phyloP scores from a whole-genome alignment of 2,797 vertebrate genomes.

The Cossypha dichroa region DNA sequence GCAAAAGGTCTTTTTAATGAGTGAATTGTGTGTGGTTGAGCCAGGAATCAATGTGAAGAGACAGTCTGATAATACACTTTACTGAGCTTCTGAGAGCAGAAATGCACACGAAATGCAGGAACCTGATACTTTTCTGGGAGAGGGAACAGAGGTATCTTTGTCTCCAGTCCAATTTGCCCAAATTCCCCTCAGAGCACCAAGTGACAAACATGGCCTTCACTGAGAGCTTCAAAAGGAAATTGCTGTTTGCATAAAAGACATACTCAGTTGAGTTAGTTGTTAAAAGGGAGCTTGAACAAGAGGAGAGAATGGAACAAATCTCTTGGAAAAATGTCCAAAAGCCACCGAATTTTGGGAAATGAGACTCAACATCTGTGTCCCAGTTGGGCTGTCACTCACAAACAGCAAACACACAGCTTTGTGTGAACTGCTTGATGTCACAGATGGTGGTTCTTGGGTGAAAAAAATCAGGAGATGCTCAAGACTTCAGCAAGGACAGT shows the following conservation, averaged over 20 bases:
- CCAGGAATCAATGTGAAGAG: background rate
- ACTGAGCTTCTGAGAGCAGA: background rate
- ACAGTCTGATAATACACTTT: background rate
- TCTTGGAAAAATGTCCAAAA: slow-evolving; percentile 3
- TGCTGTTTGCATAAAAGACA: background rate
- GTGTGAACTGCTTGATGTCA: background rate
- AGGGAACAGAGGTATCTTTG: background rate
- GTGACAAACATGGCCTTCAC: background rate
- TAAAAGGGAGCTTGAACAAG: background rate
- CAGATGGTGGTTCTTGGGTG: background rate
- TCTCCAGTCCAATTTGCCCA: background rate
- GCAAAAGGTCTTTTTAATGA: background rate
- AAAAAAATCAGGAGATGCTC: background rate
- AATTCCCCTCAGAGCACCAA: background rate
- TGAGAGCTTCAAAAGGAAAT: background rate
- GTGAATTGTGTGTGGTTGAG: background rate
- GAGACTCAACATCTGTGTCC: slow-evolving; percentile 10
- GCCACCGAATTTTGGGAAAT: background rate
- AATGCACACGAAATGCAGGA: background rate
- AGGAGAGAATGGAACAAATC: background rate
- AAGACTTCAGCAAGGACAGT: background rate
- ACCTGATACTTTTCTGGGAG: background rate
- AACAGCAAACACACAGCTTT: background rate
- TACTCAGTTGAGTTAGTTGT: background rate
- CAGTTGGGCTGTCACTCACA: background rate